Conservation (phyloP, 2,888 invertebrate genomes). For the Dexiosoma caninum region DNA sequence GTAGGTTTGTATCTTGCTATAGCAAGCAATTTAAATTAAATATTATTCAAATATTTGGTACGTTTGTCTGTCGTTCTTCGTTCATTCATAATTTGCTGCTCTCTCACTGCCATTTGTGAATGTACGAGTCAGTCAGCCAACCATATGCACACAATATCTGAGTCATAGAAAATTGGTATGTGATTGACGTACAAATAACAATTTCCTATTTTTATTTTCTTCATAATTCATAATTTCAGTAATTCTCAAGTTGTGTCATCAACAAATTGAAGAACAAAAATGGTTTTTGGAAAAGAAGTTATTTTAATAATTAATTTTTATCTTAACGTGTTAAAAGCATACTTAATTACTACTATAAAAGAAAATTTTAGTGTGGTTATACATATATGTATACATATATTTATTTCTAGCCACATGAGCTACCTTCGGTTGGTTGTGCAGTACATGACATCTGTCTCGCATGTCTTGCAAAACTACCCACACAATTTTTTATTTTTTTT, state of each 20-base stretch:
- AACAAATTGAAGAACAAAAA: background rate
- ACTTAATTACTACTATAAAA: constrained; percentile 12
- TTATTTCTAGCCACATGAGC: too few relatives aligned
- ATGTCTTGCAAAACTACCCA: too few relatives aligned
- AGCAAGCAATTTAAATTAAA: background rate
- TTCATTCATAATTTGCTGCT: constrained; percentile 16
- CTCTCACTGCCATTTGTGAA: constrained; percentile 35
- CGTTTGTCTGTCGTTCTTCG: constrained; percentile 6
- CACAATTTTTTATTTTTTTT: too few relatives aligned
- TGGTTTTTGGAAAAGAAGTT: background rate
- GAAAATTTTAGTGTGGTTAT: too few relatives aligned
- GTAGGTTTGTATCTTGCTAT: background rate
- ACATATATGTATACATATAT: too few relatives aligned
- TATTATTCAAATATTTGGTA: background rate
- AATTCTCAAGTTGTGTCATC: background rate
- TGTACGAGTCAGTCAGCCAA: constrained; percentile 33
- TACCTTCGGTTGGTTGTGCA: too few relatives aligned
- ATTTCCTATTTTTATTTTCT: background rate
- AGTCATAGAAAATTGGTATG: constrained; percentile 42
- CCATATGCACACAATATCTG: constrained; percentile 14
- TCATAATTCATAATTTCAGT: background rate
- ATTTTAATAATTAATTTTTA: background rate
- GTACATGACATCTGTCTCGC: too few relatives aligned
- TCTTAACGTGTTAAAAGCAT: background rate
- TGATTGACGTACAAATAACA: constrained; percentile 54